Base-by-base conservation (phyloP, 2,888 invertebrate species). In the Petrolisthes manimaculis region DNA sequence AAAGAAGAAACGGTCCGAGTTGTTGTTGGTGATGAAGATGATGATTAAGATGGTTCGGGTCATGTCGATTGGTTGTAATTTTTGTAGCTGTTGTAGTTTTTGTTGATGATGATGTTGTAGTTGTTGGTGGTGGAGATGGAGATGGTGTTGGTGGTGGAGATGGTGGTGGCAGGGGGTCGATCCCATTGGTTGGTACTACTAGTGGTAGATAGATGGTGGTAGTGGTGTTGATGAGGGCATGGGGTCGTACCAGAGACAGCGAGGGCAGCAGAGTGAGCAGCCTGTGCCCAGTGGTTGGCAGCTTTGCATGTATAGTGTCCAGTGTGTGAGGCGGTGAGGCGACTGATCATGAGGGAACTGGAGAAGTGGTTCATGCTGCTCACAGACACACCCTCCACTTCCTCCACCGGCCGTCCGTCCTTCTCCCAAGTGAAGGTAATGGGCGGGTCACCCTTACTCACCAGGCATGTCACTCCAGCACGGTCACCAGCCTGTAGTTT, bases 361-460 rank as follows among this genome's bases (percentile, higher is more conserved):
- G 89, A 86, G 84, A 86, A 90, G n/a, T 86, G 86, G 80, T 71
- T 86, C 74, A 84, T 84, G 56, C 81, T 78, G 53, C 78, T 83
- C 67, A 90, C 71, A 21, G 86, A 81, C 78, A 90, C 56, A 69
- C 84, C 89, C 4, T 69, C 77, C 14, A 90, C 69, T 54, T 89
- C 79, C 83, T 86, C 75, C 53, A 90, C 71, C 3, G 86, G 78
- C 55, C 84, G 84, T 37, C 86, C 86, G 74, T 90, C 90, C 80
- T 90, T 90, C 81, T 84, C 83, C 90, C 90, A 90, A 37, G 54
- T 89, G 78, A 90, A 89, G 83, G 84, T 84, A 56, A 90, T 83
- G 77, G 90, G 90, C 14, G 90, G 90, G 84, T 90, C 90, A 9
- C 90, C 90, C 77, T 90, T 90, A 67, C 81, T 89, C 61, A 90